Evolutionary conservation across 2,888 invertebrate species (phyloP).

Genomic region (Crepidodera aurea): DNA sequence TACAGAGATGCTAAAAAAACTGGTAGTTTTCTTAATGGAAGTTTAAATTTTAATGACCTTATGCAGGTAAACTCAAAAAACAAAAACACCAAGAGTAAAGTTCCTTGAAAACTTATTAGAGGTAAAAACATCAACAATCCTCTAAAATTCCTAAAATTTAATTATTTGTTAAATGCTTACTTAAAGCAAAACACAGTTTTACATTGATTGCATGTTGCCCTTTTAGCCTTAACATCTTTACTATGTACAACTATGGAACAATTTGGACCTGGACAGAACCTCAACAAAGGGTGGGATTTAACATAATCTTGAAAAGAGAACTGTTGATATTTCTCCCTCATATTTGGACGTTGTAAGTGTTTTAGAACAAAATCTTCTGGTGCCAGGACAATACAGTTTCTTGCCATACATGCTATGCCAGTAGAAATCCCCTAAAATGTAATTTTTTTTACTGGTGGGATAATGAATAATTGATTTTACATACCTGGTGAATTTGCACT

Average conservation of each 20-base stretch:
- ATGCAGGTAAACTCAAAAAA: too few species aligned
- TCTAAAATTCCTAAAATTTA: too few species aligned
- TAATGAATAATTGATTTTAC: neutral
- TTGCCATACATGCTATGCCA: slow-evolving; percentile 97
- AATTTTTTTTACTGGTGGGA: neutral
- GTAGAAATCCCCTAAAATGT: slow-evolving; percentile 69
- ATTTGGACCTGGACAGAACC: slow-evolving; percentile 96
- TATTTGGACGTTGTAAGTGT: slow-evolving; percentile 80
- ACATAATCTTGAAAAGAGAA: slow-evolving; percentile 97
- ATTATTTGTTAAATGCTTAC: too few species aligned
- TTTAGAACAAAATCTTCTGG: slow-evolving; percentile 95
- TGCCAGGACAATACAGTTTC: slow-evolving; percentile 91
- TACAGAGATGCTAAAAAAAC: too few species aligned
- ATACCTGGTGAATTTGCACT: slow-evolving; percentile 90
- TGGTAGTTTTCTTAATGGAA: too few species aligned
- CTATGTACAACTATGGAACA: slow-evolving; percentile 91
- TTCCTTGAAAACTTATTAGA: too few species aligned
- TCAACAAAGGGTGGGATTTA: slow-evolving; percentile 86
- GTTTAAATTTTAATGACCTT: too few species aligned
- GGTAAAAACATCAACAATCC: too few species aligned
- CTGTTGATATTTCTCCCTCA: slow-evolving; percentile 93
- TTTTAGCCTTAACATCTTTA: slow-evolving; percentile 81
- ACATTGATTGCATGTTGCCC: slow-evolving; percentile 89
- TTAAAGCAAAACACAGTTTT: slow-evolving; percentile 88
- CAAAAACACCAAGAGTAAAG: too few species aligned